Evolutionary conservation across 2,888 invertebrate genomes (phyloP).

Genomic region (Tineola bisselliella): DNA sequence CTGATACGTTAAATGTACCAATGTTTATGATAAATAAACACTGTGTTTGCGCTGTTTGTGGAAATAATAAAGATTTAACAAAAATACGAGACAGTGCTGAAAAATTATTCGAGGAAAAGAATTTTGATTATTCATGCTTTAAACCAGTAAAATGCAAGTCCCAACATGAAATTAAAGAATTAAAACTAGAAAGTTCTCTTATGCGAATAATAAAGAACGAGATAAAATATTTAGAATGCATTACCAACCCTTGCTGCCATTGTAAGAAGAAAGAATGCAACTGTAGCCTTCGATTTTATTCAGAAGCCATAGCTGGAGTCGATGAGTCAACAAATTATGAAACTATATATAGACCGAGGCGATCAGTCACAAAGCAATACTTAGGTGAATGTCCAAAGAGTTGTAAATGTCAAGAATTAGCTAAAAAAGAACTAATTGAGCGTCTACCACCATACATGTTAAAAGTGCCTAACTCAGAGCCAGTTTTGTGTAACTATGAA

Average conservation of each 20-base stretch:
- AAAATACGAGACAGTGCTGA: constrained; percentile 39
- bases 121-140: constrained; percentile 32
- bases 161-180: constrained; percentile 30
- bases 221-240: constrained; percentile 20
- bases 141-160: constrained; percentile 35
- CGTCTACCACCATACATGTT: constrained; percentile 50
- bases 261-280: constrained; percentile 40
- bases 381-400: constrained; percentile 31
- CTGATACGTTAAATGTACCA: constrained; percentile 36
- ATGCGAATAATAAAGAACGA: constrained; percentile 46
- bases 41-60: constrained; percentile 48
- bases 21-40: constrained; percentile 49
- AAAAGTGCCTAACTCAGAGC: constrained; percentile 16
- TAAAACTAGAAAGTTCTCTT: constrained; percentile 45
- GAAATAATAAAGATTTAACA: constrained; percentile 41
- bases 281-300: constrained; percentile 21
- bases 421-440: constrained; percentile 41
- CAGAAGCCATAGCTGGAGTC: too few species aligned
- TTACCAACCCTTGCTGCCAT: constrained; percentile 26
- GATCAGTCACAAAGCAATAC: constrained; percentile 16
- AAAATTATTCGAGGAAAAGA: constrained; percentile 32
- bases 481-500: too few species aligned
- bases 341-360: too few species aligned
- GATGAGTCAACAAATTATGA: too few species aligned
- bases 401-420: constrained; percentile 37